Conservation (phyloP, 2,797 vertebrate genomes). For the Pampus argenteus region DNA sequence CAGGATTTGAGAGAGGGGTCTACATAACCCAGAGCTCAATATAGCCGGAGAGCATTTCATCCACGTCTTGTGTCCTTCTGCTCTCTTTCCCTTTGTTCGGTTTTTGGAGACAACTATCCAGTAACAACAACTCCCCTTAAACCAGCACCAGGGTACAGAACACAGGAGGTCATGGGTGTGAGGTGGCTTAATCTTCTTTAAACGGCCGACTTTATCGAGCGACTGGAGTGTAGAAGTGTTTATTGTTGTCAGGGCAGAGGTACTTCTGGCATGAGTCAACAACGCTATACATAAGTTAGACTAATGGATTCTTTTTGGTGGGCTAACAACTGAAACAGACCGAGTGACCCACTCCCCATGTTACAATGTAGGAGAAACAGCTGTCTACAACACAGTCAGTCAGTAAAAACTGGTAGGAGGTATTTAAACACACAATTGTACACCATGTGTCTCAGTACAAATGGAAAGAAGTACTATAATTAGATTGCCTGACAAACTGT, state of each 20-base stretch:
- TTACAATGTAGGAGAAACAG: neutral
- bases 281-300: neutral
- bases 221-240: neutral
- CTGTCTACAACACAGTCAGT: neutral
- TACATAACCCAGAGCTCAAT: slow-evolving; percentile 35
- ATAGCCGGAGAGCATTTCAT: slow-evolving; percentile 41
- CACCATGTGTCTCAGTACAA: no score
- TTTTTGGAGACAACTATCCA: slow-evolving; percentile 11
- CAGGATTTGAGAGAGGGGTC: slow-evolving; percentile 23
- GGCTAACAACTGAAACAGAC: neutral
- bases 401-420: neutral
- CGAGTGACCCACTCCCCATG: neutral
- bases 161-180: neutral
- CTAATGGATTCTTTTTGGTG: neutral
- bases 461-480: neutral
- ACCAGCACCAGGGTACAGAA: neutral
- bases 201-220: neutral
- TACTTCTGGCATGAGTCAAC: neutral
- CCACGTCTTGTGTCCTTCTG: slow-evolving; percentile 4
- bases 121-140: slow-evolving; percentile 9
- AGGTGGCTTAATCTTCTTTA: neutral
- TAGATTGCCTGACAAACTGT: neutral
- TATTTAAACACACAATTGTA: neutral
- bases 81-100: slow-evolving; percentile 3
- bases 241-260: neutral